Evolutionary conservation across 2,113 vertebrate species (phyloP).

Genomic region (Labeo catla): DNA sequence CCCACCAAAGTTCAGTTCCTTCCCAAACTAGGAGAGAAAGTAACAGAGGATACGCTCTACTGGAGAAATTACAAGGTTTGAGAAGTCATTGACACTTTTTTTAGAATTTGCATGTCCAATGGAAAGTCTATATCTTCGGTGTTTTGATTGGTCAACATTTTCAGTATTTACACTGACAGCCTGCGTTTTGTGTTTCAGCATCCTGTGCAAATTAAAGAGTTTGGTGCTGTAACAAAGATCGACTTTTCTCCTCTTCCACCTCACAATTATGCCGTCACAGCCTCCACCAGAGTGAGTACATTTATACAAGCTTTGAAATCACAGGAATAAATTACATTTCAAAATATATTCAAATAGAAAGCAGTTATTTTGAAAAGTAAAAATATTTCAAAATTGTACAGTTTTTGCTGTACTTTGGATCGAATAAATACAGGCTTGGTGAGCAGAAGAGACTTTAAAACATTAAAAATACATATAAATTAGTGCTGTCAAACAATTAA

Average conservation of each 20-base stretch:
- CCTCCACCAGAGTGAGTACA: slow-evolving; percentile 89
- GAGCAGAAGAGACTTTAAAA: too few relatives aligned
- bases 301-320: neutral
- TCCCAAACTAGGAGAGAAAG: slow-evolving; percentile 88
- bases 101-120: neutral
- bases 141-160: neutral
- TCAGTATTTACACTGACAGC: neutral
- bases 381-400: too few relatives aligned
- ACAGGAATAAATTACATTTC: too few relatives aligned
- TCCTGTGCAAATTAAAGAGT: slow-evolving; percentile 96
- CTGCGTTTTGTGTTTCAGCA: slow-evolving; percentile 71
- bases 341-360: too few relatives aligned
- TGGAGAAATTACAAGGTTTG: slow-evolving; percentile 93
- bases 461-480: too few relatives aligned
- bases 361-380: too few relatives aligned
- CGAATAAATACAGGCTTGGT: too few relatives aligned
- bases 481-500: too few relatives aligned
- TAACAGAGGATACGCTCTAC: slow-evolving; percentile 92
- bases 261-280: slow-evolving; percentile 92
- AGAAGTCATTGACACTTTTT: neutral
- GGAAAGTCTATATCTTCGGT: neutral
- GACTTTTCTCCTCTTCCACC: slow-evolving; percentile 88
- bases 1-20: slow-evolving; percentile 82
- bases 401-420: too few relatives aligned
- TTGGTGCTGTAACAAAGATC: slow-evolving; percentile 89